Base-by-base conservation (phyloP, 2,888 invertebrate genomes). In the Timandra comae region DNA sequence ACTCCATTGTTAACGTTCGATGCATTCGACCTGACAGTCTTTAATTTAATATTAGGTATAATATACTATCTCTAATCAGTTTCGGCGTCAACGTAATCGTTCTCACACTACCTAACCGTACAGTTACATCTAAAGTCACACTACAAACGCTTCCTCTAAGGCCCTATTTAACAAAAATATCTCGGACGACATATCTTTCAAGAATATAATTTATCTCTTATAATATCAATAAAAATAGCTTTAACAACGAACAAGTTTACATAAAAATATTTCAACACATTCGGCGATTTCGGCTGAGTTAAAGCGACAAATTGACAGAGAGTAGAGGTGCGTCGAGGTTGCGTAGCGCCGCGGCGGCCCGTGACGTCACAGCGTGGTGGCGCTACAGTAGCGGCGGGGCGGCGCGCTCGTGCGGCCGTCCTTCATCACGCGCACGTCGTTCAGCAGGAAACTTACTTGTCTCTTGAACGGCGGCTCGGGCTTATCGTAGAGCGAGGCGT, bases 361-460 rank as follows among this genome's bases (percentile, higher is more conserved):
- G 8, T 48, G 49, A 46, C 53, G 73, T 74, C 74, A 77, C 74
- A 78, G 73, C 53, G 78, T 77, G 64, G 78, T 77, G 72, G 75
- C 76, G 59, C 76, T 71, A 67, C 67, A 73, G 72, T 60, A 56
- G 58, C 41, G 63, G 60, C 52, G 76, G 74, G 76, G 74, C 50
- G 76, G 70, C 69, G 75, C 72, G 66, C 74, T 84, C 78, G 72
- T 71, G 64, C 86, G 84, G 58, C 89, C 91, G 87, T 91, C 91
- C 88, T 90, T 91, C 87, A 89, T 90, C 88, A 91, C 89, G 87
- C 90, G 90, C 82, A 91, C 91, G 89, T 91, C 90, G 91, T 91
- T 90, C 87, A 91, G 90, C 89, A 91, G 89, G 88, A 91, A 91
- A 92, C 92, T 92, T 92, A 92, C 92, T 92, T 92, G 92, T 85